Evolutionary conservation across 2,797 vertebrate species (phyloP), one percentile per base, ranked within the genome.

Genomic region (Propithecus deckenii): DNA sequence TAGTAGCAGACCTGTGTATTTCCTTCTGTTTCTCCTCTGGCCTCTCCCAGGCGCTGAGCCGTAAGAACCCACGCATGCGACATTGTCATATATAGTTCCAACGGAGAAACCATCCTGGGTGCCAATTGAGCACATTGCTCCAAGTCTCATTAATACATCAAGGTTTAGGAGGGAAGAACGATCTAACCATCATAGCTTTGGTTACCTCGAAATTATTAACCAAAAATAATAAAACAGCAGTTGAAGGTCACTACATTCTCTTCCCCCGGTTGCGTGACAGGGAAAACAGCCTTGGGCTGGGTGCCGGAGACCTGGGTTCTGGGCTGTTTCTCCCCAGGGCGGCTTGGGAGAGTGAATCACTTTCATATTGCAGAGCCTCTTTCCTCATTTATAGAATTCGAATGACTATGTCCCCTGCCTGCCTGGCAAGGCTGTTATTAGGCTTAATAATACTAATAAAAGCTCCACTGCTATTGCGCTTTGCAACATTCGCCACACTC

Each of bases 331-430:
- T 89, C 28, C 61, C 7, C 7, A 4, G 12, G 81, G 50, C 43
- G 67, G 67, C 30, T 52, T 32, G 10, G 83, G 76, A 83, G 61
- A 85, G 65, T 65, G 93, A 96, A 48, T 94, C 84, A 95, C 30
- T 9, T 23, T 2, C 7, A 3, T 25, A 50, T 32, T 4, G 5
- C 61, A 12, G 43, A 75, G 28, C 5, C 80, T 94, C 75, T 91
- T 76, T 94, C 67, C 71, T 95, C 69, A 55, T 79, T 96, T 86
- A 22, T 48, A 75, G 79, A 90, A 30, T 69, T 71, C 20, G 38
- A 50, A 55, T 69, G 59, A 75, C 59, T 89, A 2, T 5, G 65
- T 7, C 63, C 30, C 72, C 50, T 75, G 79, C 83, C 95, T 91
- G 83, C 48, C 65, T 22, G 6, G 86, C 35, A 57, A 89, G 80